Percentiles rank a stretch among this genome's conserved stretches.
These are phyloP conservation scores for Adelges cooleyi DNA, from an alignment of 1,140 invertebrate genomes.

Conservation along the genomic window DNA sequence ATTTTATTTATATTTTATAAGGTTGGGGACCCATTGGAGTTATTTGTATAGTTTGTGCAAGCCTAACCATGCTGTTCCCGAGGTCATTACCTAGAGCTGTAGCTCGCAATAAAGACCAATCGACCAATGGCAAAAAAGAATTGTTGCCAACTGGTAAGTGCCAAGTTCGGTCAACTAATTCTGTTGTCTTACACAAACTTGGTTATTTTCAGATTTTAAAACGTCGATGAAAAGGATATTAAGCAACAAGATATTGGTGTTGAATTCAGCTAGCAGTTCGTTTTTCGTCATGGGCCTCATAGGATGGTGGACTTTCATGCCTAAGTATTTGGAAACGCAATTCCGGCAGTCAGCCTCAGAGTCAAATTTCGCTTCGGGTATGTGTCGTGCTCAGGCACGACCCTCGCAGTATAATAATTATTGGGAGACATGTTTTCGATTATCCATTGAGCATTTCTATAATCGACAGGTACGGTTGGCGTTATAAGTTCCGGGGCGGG, in stretches of 20 bases:
- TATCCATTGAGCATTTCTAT: neutral
- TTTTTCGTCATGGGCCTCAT: slow-evolving; percentile 22
- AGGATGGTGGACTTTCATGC: slow-evolving; percentile 35
- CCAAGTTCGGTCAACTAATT: neutral
- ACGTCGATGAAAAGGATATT: slow-evolving; percentile 18
- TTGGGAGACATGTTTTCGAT: too few relatives aligned
- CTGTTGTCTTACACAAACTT: too few relatives aligned
- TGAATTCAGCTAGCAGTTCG: slow-evolving; percentile 14
- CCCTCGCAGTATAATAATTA: too few relatives aligned
- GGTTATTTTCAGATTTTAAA: slow-evolving; percentile 18
- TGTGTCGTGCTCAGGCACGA: neutral
- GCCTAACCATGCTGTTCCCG: slow-evolving; percentile 15
- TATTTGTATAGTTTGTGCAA: neutral
- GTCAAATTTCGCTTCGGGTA: slow-evolving; percentile 37
- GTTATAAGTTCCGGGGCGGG: slow-evolving; percentile 60
- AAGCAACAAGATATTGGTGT: slow-evolving; percentile 15
- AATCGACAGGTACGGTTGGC: slow-evolving; percentile 51
- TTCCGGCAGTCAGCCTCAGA: slow-evolving; percentile 44
- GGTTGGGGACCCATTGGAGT: slow-evolving; percentile 33
- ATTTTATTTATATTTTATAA: slow-evolving; percentile 1
- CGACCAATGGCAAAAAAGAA: neutral
- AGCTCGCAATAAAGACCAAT: neutral
- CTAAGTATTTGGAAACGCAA: slow-evolving; percentile 44
- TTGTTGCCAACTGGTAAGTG: neutral
- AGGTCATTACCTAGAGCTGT: slow-evolving; percentile 32